Base-by-base conservation (phyloP, 2,888 invertebrate species). In the Hecatera dysodea region DNA sequence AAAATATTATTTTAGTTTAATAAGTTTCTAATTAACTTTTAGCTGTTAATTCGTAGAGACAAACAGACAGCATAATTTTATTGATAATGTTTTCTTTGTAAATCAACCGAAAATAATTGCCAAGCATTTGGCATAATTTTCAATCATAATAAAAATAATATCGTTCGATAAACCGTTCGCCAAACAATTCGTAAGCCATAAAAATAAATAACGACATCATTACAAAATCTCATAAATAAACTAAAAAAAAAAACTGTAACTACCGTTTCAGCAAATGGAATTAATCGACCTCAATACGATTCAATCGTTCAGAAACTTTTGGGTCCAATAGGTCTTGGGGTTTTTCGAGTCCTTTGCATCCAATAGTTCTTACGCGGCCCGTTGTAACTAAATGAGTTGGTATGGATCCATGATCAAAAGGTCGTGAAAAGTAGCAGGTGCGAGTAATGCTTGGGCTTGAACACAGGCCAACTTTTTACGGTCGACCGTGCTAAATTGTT, bases 251-350 rank as follows among this genome's bases (percentile, higher is more conserved):
- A 39, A 64, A 55, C 24, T 27, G 44, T 11, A 63, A 48, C 59
- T 60, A 48, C 44, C 53, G 19, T 44, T 44, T 39, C 11, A 11
- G 39, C 33, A 22, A 78, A 78, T 78, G 63, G 73, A 60, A 63
- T 78, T 63, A 78, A 82, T 72, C 80, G 73, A 39, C 73, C 79
- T 62, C 53, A 19, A 55, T 22, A 60, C 52, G 11, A 48, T 60
- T 60, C 66, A 72, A 72, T 82, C 62, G 73, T 67, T 59, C 62
- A 48, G 48, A 78, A 78, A 78, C 50, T 82, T 81, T 82, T 17
- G 55, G 79, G 29, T n/a, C 27, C 15, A 1, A 36, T 44, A 27
- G 19, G 33, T 19, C 39, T 36, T 15, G 17, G 50, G 46, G 24
- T 50, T 61, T 64, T 60, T 57, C 1, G 4, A 33, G 67, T 66